These are phyloP conservation scores for Fragum fragum DNA, from an alignment of 2,888 invertebrate genomes.

Conservation along the genomic window DNA sequence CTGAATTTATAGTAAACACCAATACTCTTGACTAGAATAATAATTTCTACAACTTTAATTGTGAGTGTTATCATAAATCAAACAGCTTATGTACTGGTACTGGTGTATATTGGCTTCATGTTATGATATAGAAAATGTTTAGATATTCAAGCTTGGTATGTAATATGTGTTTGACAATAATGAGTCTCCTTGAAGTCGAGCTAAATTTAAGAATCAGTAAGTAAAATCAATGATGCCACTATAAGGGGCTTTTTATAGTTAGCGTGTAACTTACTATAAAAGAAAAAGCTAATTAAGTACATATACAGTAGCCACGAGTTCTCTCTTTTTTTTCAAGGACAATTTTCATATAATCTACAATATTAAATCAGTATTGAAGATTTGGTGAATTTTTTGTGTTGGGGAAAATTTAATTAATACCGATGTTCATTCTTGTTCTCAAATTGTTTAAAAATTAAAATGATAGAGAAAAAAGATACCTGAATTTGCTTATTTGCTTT, in stretches of 20 bases:
- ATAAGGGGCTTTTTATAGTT: background rate
- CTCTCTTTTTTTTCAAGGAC: too few species aligned
- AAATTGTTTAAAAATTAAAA: background rate
- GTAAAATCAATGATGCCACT: background rate
- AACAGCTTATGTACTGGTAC: background rate
- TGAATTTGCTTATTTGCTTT: slow-evolving; percentile 32
- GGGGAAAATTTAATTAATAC: background rate
- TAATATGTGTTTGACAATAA: background rate
- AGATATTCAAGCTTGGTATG: too few species aligned
- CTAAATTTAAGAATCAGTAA: background rate
- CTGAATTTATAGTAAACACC: background rate
- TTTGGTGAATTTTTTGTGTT: background rate
- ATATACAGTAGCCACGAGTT: too few species aligned
- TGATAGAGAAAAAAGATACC: background rate
- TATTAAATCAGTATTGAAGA: background rate
- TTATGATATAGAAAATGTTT: background rate
- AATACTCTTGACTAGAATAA: background rate
- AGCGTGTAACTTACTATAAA: background rate
- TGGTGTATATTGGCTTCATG: background rate
- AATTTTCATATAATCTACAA: background rate
- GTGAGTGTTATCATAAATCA: background rate
- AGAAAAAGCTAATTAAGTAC: background rate
- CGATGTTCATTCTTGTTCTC: background rate
- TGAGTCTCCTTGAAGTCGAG: too few species aligned
- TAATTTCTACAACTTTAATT: too few species aligned